Evolutionary conservation across 1,140 invertebrate genomes (phyloP).

Genomic region (Aphis craccivora): DNA sequence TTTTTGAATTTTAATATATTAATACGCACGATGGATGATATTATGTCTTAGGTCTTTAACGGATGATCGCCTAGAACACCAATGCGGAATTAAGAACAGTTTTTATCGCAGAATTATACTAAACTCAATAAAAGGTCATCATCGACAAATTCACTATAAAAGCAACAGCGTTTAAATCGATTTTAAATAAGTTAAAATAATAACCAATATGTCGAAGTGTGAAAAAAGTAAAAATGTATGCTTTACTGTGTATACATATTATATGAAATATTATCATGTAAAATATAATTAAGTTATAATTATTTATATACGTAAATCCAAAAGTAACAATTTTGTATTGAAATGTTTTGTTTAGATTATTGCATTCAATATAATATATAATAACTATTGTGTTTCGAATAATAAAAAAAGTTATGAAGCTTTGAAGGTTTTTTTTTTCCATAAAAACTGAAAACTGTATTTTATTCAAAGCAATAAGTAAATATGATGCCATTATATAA

Average conservation of each 20-base stretch:
- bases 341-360: neutral
- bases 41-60: conserved; percentile 70
- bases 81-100: conserved; percentile 92
- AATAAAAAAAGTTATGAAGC: neutral
- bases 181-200: neutral
- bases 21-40: neutral
- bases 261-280: too few species aligned
- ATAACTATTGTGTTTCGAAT: neutral
- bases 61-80: conserved; percentile 88
- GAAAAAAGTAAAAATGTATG: too few species aligned
- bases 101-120: conserved; percentile 92
- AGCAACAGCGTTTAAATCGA: neutral
- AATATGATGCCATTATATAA: neutral
- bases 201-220: too few species aligned
- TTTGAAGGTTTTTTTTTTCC: neutral
- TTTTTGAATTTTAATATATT: neutral
- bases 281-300: neutral
- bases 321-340: neutral
- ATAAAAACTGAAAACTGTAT: neutral
- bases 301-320: neutral
- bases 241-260: neutral
- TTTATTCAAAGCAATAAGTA: neutral
- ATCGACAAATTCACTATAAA: neutral
- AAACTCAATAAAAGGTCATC: conserved; percentile 82
- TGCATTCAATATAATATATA: neutral